Evolutionary conservation across 2,888 invertebrate species (phyloP), one percentile per base, ranked within the genome.

Genomic region (Pachydiplax longipennis): DNA sequence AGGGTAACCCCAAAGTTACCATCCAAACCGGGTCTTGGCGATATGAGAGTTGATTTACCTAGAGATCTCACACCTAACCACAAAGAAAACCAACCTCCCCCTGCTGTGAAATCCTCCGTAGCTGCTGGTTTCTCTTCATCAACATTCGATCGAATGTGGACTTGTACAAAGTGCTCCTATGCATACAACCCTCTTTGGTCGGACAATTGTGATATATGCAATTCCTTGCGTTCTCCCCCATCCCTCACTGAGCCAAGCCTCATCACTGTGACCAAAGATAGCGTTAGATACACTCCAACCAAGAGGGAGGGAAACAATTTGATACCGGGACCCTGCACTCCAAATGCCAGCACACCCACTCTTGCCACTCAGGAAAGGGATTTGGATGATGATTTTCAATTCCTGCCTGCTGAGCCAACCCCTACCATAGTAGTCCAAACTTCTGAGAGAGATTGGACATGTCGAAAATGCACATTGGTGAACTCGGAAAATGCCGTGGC

Each of bases 91-190:
- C 87, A 87, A 61, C n/a, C 87, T 6, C 58, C 58, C n/a, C 12
- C 87, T 15, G 37, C 87, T 12, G 37, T 61, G 1, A 58, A 87
- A 61, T 22, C 87, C 1, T 37, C 61, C n/a, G 10, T 40, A 12
- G 61, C 61, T 2, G 25, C 87, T 61, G 87, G 87, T 37, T 87
- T 87, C 37, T 37, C 87, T 61, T 87, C 87, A 6, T 61, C 87
- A 12, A 65, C 87, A 37, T 65, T 93, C 80, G 93, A 93, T 90
- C 92, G 97, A 92, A 97, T 97, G 96, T 98, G 98, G 98, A 97
- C 97, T 92, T 98, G 98, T 94, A 95, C 95, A 91, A 97, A 97
- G 94, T 98, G 98, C 94, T 97, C 98, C 93, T 98, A 97, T 94
- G 97, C 97, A 91, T 98, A 97, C 94, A 97, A 98, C 94, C 97